Percentiles rank a stretch among this genome's conserved stretches.
Conservation (phyloP, 2,888 invertebrate species). For the Clitarchus hookeri region DNA sequence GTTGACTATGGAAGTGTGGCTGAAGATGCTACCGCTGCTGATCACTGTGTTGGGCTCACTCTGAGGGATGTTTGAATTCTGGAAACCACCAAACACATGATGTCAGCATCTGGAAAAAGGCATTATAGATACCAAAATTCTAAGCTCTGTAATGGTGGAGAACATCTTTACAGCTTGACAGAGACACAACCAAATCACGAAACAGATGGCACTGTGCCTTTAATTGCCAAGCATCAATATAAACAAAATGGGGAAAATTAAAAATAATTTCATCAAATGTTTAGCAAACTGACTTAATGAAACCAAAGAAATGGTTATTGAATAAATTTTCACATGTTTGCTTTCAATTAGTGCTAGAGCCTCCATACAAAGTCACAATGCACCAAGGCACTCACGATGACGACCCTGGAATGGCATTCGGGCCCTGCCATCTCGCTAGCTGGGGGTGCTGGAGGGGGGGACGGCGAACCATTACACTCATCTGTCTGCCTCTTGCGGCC, state of each 20-base stretch:
- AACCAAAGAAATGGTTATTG: no score
- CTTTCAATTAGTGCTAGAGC: no score
- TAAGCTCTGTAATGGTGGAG: no score
- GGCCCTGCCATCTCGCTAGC: neutral
- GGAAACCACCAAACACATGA: neutral
- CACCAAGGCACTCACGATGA: neutral
- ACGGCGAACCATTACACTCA: conserved; percentile 24
- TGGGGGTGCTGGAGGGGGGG: conserved; percentile 17
- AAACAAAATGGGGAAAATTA: no score
- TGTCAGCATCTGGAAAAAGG: neutral
- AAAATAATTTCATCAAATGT: no score
- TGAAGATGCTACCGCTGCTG: neutral
- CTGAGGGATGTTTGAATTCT: neutral
- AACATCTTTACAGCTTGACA: no score
- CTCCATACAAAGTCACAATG: neutral
- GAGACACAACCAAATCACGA: no score
- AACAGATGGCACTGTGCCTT: no score
- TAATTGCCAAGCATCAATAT: no score
- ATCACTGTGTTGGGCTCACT: neutral
- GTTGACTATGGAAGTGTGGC: neutral
- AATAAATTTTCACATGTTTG: no score
- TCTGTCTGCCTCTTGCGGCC: conserved; percentile 34
- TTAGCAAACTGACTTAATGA: no score
- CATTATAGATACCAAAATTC: no score
- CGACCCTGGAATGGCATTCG: neutral